phyloP scores from a whole-genome alignment of 1,140 invertebrate species.

The Lasaia peninsularis region DNA sequence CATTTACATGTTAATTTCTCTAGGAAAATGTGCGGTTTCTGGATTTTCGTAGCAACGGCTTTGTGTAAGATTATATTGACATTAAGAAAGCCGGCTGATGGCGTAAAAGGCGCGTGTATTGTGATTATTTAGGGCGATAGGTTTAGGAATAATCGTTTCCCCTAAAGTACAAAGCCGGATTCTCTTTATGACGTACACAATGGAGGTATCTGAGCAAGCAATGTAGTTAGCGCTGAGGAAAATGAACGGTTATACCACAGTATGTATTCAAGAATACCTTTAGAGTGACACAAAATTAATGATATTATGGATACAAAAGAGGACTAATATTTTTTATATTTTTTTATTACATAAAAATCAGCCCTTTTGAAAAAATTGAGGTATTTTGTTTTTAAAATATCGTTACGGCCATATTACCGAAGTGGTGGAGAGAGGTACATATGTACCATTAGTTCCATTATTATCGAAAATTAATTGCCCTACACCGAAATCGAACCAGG shows the following conservation, averaged over 20 bases:
- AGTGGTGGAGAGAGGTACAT: too few species aligned
- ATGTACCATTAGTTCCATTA: too few species aligned
- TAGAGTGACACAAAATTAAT: neutral
- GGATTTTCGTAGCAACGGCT: neutral
- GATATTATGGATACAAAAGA: neutral
- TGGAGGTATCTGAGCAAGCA: slow-evolving; percentile 1
- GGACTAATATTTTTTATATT: too few species aligned
- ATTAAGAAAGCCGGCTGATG: neutral
- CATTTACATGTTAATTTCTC: slow-evolving; percentile 1
- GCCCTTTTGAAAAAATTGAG: too few species aligned
- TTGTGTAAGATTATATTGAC: neutral
- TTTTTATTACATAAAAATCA: too few species aligned
- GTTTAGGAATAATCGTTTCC: slow-evolving; percentile 1
- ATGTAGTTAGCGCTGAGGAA: neutral
- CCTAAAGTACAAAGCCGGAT: neutral
- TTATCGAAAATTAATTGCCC: too few species aligned
- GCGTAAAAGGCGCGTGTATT: neutral
- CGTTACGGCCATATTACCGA: too few species aligned
- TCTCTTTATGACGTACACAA: neutral
- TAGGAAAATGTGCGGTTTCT: slow-evolving; percentile 3
- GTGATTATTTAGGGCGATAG: slow-evolving; percentile 1
- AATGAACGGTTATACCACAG: neutral
- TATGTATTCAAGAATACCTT: neutral
- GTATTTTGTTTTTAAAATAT: too few species aligned
- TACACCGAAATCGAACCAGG: too few species aligned